Conservation (phyloP, 1,140 invertebrate species). For the Episyrphus balteatus region DNA sequence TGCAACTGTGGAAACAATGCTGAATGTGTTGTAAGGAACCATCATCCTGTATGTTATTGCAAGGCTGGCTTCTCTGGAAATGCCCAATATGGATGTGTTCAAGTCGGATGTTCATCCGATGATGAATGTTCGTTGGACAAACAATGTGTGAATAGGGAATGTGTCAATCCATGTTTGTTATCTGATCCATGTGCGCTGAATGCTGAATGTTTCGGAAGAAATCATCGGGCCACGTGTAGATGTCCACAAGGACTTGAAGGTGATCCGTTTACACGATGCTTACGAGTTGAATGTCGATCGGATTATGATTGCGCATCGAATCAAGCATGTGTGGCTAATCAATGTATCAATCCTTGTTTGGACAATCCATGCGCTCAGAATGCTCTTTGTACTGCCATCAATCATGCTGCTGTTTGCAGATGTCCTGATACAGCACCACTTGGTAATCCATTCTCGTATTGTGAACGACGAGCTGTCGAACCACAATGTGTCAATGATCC, state of each 20-base stretch:
- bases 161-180: constrained; percentile 65
- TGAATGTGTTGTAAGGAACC: constrained; percentile 64
- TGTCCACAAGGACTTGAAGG: constrained; percentile 59
- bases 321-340: constrained; percentile 54
- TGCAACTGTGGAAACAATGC: constrained; percentile 76
- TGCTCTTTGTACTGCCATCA: constrained; percentile 63
- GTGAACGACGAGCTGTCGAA: constrained; percentile 46
- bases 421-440: constrained; percentile 61
- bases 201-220: constrained; percentile 67
- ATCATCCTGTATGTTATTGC: constrained; percentile 73
- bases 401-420: constrained; percentile 61
- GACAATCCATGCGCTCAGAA: constrained; percentile 63
- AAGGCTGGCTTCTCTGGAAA: constrained; percentile 68
- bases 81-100: constrained; percentile 64
- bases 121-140: constrained; percentile 64
- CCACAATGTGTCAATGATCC: constrained; percentile 59
- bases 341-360: constrained; percentile 65
- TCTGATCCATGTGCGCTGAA: constrained; percentile 68
- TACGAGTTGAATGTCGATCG: constrained; percentile 65
- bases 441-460: constrained; percentile 70
- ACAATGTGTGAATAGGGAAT: constrained; percentile 71
- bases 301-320: constrained; percentile 63
- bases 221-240: constrained; percentile 63
- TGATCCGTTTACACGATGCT: constrained; percentile 66
- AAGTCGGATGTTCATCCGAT: constrained; percentile 72